Percentiles rank a stretch among this genome's conserved stretches.
Conservation (phyloP, 2,797 vertebrate species). For the Macroramphosus scolopax region DNA sequence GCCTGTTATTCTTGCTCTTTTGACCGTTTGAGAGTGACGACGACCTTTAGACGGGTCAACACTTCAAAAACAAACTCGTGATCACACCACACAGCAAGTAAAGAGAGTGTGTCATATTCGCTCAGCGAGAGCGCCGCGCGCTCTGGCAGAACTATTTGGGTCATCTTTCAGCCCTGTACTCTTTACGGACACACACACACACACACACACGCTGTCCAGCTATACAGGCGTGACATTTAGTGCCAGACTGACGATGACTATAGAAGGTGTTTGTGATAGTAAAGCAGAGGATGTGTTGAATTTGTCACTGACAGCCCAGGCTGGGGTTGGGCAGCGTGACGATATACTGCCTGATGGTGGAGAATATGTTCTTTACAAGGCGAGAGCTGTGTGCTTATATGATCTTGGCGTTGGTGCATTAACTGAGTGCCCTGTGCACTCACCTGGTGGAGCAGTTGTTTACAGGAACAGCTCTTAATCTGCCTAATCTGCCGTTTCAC, state of each 20-base stretch:
- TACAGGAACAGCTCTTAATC: too few relatives aligned
- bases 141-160: conserved; percentile 30
- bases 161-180: conserved; percentile 25
- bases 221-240: conserved; percentile 39
- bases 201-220: neutral
- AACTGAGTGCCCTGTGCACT: too few relatives aligned
- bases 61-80: neutral
- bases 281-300: conserved; percentile 6
- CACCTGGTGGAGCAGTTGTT: too few relatives aligned
- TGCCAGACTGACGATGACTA: conserved; percentile 30
- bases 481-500: too few relatives aligned
- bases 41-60: neutral
- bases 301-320: too few relatives aligned
- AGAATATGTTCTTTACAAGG: too few relatives aligned
- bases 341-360: too few relatives aligned
- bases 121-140: conserved; percentile 2
- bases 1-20: too few relatives aligned
- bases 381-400: too few relatives aligned
- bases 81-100: neutral
- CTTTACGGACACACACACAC: conserved; percentile 1
- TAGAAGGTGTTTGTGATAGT: conserved; percentile 5
- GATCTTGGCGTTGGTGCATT: too few relatives aligned
- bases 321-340: too few relatives aligned
- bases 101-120: conserved; percentile 4
- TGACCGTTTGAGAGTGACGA: too few relatives aligned